Conservation (phyloP, 2,888 invertebrate species). For the Eristalis pertinax region DNA sequence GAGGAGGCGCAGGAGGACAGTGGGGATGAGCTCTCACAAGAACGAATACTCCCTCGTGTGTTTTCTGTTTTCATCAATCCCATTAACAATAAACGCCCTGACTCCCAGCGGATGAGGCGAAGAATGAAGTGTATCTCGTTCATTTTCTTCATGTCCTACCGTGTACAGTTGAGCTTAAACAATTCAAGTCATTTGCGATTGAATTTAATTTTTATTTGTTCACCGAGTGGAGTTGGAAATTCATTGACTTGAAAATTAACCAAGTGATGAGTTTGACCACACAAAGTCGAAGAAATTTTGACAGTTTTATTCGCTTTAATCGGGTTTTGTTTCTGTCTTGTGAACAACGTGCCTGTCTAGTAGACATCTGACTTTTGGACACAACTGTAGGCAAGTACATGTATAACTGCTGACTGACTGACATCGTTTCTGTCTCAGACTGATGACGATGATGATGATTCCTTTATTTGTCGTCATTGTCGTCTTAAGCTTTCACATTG, state of each 20-base stretch:
- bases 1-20: neutral
- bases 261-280: no score
- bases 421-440: slow-evolving; percentile 49
- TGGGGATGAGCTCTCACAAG: neutral
- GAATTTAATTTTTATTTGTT: no score
- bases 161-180: neutral
- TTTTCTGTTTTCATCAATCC: slow-evolving; percentile 54
- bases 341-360: no score
- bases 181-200: neutral
- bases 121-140: neutral
- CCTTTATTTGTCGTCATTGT: slow-evolving; percentile 32
- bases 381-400: neutral
- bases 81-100: slow-evolving; percentile 42
- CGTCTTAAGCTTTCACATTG: neutral
- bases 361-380: neutral
- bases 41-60: slow-evolving; percentile 14
- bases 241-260: no score
- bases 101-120: slow-evolving; percentile 5
- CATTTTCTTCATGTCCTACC: slow-evolving; percentile 17
- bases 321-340: neutral
- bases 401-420: slow-evolving; percentile 14
- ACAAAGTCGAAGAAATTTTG: no score
- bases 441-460: slow-evolving; percentile 57
- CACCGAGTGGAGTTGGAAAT: no score
- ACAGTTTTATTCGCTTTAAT: no score